A percentile compares a stretch with the other conserved stretches of the same genome.
These are phyloP conservation scores for Drosophila infuscata DNA, from an alignment of 2,888 invertebrate genomes.

Conservation along the genomic window DNA sequence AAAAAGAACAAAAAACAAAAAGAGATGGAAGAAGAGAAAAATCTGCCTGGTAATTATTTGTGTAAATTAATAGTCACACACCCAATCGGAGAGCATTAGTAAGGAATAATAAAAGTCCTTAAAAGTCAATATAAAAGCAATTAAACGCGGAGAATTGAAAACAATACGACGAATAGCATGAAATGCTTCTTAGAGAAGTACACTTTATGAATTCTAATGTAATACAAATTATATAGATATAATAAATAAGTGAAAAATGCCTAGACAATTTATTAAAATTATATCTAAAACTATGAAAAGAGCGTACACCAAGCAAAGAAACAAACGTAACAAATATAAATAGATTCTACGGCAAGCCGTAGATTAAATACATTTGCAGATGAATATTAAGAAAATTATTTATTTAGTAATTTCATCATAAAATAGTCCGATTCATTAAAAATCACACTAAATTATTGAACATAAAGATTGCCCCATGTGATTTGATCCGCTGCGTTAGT, in stretches of 20 bases:
- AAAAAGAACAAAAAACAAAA: constrained; percentile 20
- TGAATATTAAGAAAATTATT: neutral
- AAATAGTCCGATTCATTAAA: constrained; percentile 6
- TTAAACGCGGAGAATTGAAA: constrained; percentile 67
- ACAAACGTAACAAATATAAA: neutral
- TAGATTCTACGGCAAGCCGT: constrained; percentile 35
- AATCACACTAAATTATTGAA: constrained; percentile 5
- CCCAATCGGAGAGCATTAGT: constrained; percentile 28
- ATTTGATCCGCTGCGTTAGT: constrained; percentile 7
- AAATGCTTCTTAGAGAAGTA: constrained; percentile 72
- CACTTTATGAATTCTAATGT: constrained; percentile 61
- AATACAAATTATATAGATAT: constrained; percentile 61
- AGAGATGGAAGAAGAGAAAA: constrained; percentile 1
- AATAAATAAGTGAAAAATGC: constrained; percentile 68
- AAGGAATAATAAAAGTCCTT: constrained; percentile 22
- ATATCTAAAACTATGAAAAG: constrained; percentile 24
- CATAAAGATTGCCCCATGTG: too few relatives aligned
- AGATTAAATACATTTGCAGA: constrained; percentile 37
- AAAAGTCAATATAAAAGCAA: constrained; percentile 65
- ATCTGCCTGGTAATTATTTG: constrained; percentile 48
- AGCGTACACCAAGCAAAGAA: constrained; percentile 26
- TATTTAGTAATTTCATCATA: neutral
- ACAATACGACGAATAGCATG: constrained; percentile 78
- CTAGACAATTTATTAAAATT: constrained; percentile 72
- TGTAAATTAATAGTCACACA: constrained; percentile 46